phyloP scores from a whole-genome alignment of 2,113 vertebrate species.

The Callipepla squamata region DNA sequence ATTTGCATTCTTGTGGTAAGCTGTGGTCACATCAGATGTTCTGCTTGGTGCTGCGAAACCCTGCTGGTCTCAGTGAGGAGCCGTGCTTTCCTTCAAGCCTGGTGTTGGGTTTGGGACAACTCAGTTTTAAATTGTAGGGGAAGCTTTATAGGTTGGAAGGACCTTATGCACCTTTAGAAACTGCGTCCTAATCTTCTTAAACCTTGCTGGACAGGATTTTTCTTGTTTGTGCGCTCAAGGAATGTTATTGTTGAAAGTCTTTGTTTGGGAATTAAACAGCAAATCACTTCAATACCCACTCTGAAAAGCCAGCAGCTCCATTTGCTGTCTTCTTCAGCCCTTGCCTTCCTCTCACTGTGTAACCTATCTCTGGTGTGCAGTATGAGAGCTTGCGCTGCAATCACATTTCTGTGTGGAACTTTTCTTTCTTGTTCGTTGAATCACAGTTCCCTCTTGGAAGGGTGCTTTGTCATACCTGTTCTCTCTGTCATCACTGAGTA shows the following conservation, averaged over 20 bases:
- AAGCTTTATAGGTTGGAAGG: not conserved
- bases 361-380: not conserved
- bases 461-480: not conserved
- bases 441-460: not conserved
- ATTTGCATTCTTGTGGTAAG: not conserved
- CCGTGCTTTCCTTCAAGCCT: not conserved
- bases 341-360: not conserved
- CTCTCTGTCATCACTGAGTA: not conserved
- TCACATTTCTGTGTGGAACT: not conserved
- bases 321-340: not conserved
- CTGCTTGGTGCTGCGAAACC: not conserved
- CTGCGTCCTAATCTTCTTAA: conserved; percentile 41
- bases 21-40: not conserved
- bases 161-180: not conserved
- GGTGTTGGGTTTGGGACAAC: not conserved
- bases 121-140: not conserved
- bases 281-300: not conserved
- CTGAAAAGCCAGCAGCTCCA: not conserved
- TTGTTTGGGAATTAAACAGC: conserved; percentile 18
- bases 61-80: not conserved
- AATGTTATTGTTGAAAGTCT: conserved; percentile 49
- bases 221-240: not conserved
- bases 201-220: conserved; percentile 14
- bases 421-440: not conserved
- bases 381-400: not conserved